Conservation (phyloP, 1,140 invertebrate genomes). For the Drosophila insularis region DNA sequence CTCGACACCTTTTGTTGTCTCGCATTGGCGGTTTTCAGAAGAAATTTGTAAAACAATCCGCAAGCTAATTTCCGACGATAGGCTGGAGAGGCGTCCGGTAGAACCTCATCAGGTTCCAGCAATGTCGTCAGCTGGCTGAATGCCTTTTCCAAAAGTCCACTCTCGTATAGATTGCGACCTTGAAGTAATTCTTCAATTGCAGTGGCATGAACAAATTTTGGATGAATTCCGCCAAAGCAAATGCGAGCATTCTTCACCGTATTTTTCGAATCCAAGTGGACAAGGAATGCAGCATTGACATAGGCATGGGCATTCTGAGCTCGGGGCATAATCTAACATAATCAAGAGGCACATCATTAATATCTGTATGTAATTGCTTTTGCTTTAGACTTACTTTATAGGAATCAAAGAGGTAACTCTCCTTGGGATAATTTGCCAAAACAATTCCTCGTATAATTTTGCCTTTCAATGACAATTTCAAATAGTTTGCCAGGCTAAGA, state of each 20-base stretch:
- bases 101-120: slow-evolving; percentile 85
- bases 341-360: not conserved
- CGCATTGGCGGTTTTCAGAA: slow-evolving; percentile 83
- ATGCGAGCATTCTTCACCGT: slow-evolving; percentile 72
- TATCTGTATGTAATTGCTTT: not conserved
- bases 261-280: slow-evolving; percentile 84
- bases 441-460: slow-evolving; percentile 61
- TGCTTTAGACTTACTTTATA: slow-evolving; percentile 84
- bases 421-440: slow-evolving; percentile 51
- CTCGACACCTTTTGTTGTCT: slow-evolving; percentile 63
- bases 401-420: slow-evolving; percentile 61
- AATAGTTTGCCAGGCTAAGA: slow-evolving; percentile 53
- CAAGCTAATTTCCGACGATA: slow-evolving; percentile 87
- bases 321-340: slow-evolving; percentile 88
- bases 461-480: slow-evolving; percentile 46
- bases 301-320: slow-evolving; percentile 92
- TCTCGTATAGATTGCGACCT: slow-evolving; percentile 84
- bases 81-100: slow-evolving; percentile 86
- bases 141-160: slow-evolving; percentile 83
- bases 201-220: slow-evolving; percentile 87
- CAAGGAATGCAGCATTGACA: slow-evolving; percentile 91
- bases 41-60: slow-evolving; percentile 89
- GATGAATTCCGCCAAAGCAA: slow-evolving; percentile 88
- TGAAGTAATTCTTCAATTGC: slow-evolving; percentile 87
- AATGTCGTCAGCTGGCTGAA: slow-evolving; percentile 85